phyloP scores from a whole-genome alignment of 2,888 invertebrate genomes.

The Tubulanus polymorphus region DNA sequence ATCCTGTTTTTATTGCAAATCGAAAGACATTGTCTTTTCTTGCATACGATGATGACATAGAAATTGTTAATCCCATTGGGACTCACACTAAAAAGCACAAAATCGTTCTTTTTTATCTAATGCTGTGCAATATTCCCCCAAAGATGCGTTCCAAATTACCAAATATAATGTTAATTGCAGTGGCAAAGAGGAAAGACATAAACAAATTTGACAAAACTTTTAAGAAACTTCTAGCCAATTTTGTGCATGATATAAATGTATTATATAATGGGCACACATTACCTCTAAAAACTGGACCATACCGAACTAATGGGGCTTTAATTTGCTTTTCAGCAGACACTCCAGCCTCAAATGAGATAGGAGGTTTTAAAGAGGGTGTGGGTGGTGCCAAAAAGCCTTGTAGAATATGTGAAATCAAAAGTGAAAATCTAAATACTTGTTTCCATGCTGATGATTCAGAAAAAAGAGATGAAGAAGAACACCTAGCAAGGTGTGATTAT shows the following conservation, averaged over 20 bases:
- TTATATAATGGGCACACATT: conserved; percentile 6
- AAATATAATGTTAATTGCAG: conserved; percentile 10
- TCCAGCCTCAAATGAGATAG: conserved; percentile 11
- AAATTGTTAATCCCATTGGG: conserved; percentile 11
- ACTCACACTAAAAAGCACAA: conserved; percentile 14
- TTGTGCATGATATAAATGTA: conserved; percentile 9
- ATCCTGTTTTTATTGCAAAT: conserved; percentile 1
- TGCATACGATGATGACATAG: conserved; percentile 8
- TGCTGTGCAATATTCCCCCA: conserved; percentile 11
- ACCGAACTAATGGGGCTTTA: conserved; percentile 6
- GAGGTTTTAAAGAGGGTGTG: conserved; percentile 20
- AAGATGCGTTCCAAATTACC: conserved; percentile 9
- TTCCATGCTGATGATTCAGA: background rate
- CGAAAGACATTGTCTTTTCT: conserved; percentile 3
- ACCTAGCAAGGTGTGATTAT: conserved; percentile 10
- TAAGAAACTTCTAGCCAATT: conserved; percentile 6
- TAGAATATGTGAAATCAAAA: conserved; percentile 11
- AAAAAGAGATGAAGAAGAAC: conserved; percentile 7
- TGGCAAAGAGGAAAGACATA: conserved; percentile 5
- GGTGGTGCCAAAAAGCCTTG: conserved; percentile 13
- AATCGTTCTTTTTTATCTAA: conserved; percentile 11
- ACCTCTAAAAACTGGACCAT: background rate
- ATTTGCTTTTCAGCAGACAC: conserved; percentile 11
- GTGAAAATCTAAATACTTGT: background rate
- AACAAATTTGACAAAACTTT: conserved; percentile 4